Evolutionary conservation across 2,888 invertebrate genomes (phyloP), one percentile per base, ranked within the genome.

Genomic region (Athalia rosae): DNA sequence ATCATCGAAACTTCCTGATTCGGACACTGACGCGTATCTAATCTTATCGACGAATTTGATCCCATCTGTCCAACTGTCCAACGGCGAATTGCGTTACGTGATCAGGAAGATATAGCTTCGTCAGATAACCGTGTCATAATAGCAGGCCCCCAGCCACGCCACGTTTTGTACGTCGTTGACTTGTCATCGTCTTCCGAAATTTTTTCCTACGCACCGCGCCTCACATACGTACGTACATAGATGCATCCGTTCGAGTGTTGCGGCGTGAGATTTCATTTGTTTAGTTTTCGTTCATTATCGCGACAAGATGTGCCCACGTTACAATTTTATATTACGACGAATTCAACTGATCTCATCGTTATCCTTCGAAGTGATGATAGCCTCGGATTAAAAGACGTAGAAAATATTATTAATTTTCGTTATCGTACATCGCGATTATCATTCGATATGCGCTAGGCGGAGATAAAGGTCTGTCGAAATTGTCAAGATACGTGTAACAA

Each of bases 11-110:
- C 74, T 81, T 80, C 81, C 81, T 80, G 79, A 80, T 77, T 78
- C 81, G 69, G 56, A 58, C 78, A 61, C 76, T 73, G 61, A 47
- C 3, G 48, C 28, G 28, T 28, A 28, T 43, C 11, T 81, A 81
- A 84, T 84, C 84, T 84, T 84, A 84, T 84, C 84, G 62, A 50
- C 15, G 9, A 59, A 74, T 62, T 62, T 59, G 11, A 41, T 15
- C 59, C 79, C 79, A 84, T 82, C 82, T 62, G 77, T 73, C 80
- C 79, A 78, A 79, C 81, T 77, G 79, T 80, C 79, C 77, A 73
- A 45, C 59, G 48, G 43, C n/a, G 77, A 77, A 71, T 77, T 74
- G 67, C 78, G 47, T 79, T 80, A 76, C 9, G 28, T 28, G 74
- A 80, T 79, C 56, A 41, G 53, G n/a, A 61, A 62, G 80, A 83